Conservation (phyloP, 2,888 invertebrate genomes). For the Zootermopsis nevadensis region DNA sequence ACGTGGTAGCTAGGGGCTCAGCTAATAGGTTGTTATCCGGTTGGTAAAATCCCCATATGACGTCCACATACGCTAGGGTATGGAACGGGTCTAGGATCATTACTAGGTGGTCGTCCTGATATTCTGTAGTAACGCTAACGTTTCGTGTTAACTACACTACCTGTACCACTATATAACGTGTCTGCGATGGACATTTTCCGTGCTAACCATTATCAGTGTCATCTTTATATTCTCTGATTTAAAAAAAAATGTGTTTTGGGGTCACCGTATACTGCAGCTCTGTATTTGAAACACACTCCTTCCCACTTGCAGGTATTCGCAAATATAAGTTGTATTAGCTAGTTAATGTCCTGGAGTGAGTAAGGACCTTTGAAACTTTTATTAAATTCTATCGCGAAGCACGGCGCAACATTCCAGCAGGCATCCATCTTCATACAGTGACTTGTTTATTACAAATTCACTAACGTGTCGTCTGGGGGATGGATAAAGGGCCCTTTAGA, state of each 20-base stretch:
- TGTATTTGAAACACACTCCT: slow-evolving; percentile 21
- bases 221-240: slow-evolving; percentile 38
- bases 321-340: neutral
- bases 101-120: slow-evolving; percentile 7
- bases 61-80: slow-evolving; percentile 28
- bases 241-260: slow-evolving; percentile 35
- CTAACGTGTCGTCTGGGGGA: too few species aligned
- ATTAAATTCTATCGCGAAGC: too few species aligned
- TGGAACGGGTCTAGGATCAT: slow-evolving; percentile 20
- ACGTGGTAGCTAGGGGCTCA: slow-evolving; percentile 17
- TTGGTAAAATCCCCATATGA: slow-evolving; percentile 49
- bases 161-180: slow-evolving; percentile 33
- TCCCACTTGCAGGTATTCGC: neutral
- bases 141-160: slow-evolving; percentile 12
- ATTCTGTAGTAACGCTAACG: slow-evolving; percentile 13
- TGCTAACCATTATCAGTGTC: slow-evolving; percentile 33
- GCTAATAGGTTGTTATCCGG: slow-evolving; percentile 52
- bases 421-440: too few species aligned
- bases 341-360: too few species aligned
- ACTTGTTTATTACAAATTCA: neutral
- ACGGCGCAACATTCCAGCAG: too few species aligned
- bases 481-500: too few species aligned
- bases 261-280: neutral
- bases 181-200: slow-evolving; percentile 38
- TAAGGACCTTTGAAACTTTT: too few species aligned